Evolutionary conservation across 2,888 invertebrate species (phyloP), one percentile per base, ranked within the genome.

Genomic region (Sussaba pulchella): DNA sequence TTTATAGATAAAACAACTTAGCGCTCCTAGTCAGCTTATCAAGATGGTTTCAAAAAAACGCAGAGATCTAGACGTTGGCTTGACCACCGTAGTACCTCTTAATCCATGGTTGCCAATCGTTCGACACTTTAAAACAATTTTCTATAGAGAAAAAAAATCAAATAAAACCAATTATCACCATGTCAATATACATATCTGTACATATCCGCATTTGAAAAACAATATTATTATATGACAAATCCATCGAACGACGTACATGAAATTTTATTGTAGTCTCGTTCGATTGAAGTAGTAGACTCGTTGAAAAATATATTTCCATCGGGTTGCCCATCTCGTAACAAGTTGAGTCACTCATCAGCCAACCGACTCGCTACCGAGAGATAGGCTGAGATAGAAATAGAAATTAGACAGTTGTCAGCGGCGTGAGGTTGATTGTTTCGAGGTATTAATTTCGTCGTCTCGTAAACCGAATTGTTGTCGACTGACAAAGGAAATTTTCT

Each of bases 311-410:
- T 52, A 6, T 31, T 6, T 31, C 8, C 8, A n/a, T 52, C 14
- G n/a, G 39, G 66, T 67, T 67, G 66, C 50, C 36, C 26, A 39
- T 3, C 19, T 21, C 31, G 66, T 39, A 36, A 36, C 8, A n/a
- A 36, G 50, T 10, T 50, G 14, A 24, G 50, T 21, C 66, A 64
- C 45, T 47, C 17, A 36, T 67, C 67, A 67, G 50, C 50, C 14
- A n/a, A n/a, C n/a, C n/a, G n/a, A n/a, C n/a, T n/a, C n/a, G n/a
- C n/a, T n/a, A n/a, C n/a, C n/a, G n/a, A n/a, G n/a, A n/a, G n/a
- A n/a, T n/a, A n/a, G n/a, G n/a, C n/a, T n/a, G n/a, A n/a, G 59
- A 54, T 67, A 24, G 54, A 31, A 69, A 41, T 6, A 26, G 47
- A 50, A 12, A 36, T 6, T 5, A 31, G 6, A 5, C 31, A 66